Evolutionary conservation across 2,888 invertebrate genomes (phyloP), one percentile per base, ranked within the genome.

Genomic region (Habroteleia sp.): DNA sequence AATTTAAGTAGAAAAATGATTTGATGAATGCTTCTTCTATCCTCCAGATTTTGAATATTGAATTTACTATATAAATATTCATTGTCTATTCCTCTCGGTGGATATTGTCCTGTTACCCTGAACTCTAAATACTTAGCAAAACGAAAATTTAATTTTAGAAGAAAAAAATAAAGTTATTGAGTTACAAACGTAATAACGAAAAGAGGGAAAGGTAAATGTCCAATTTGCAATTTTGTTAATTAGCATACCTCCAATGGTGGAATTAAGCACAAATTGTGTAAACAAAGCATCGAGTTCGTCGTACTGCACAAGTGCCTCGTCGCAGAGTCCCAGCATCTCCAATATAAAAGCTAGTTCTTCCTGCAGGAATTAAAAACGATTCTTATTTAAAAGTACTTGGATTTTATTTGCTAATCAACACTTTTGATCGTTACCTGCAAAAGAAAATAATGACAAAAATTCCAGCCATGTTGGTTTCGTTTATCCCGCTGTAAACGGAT

Each of bases 231-330:
- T n/a, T n/a, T n/a, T n/a, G n/a, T n/a, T n/a, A n/a, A n/a, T 79
- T 82, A 10, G 27, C 5, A 14, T 73, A 91, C 92, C 92, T 73
- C 96, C 94, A 77, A 95, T 92, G 84, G 95, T 94, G n/a, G 96
- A 95, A 90, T 97, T 97, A 79, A 97, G 93, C 58, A 98, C 94
- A 90, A 97, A 98, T 90, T 98, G 98, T 1, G 97, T 97, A 89
- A 98, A 97, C 80, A 98, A 91, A 46, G 97, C 98, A 90, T 98
- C 98, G 84, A 99, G 90, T 89, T 98, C 98, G 87, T 98, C 98
- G 88, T 98, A 99, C 85, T 98, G 98, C 58, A 98, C 95, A 79
- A 98, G 90, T 7, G 98, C 96, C 90, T 98, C 98, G 79, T 97
- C 97, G 84, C 95, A 94, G 77, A 98, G 91, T 63, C 96, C 96